Conservation (phyloP, 2,888 invertebrate species). For the Leptopilina myrica region DNA sequence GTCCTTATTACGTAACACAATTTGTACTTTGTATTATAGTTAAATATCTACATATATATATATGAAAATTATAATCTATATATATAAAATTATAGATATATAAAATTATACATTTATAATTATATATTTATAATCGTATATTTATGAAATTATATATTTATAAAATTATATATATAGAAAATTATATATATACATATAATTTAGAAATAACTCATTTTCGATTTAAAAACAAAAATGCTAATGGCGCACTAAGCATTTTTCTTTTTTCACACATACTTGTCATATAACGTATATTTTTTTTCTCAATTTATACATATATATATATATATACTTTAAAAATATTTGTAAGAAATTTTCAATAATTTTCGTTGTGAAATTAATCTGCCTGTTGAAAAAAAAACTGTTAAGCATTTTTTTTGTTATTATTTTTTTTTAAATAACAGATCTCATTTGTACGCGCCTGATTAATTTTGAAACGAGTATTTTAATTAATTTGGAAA, state of each 20-base stretch:
- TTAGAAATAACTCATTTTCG: conserved; percentile 37
- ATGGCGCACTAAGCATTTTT: conserved; percentile 14
- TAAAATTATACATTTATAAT: too few species aligned
- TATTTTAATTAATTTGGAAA: conserved; percentile 2
- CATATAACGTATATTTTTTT: neutral
- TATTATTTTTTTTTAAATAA: neutral
- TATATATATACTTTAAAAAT: neutral
- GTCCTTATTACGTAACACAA: conserved; percentile 33
- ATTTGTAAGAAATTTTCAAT: conserved; percentile 19
- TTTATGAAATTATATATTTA: neutral
- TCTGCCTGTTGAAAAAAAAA: neutral
- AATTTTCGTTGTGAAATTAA: neutral
- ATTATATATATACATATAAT: conserved; percentile 45
- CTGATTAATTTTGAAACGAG: neutral
- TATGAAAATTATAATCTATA: neutral
- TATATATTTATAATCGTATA: too few species aligned
- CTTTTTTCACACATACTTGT: neutral
- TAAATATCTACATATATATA: conserved; percentile 42
- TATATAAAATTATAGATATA: too few species aligned
- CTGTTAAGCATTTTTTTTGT: neutral
- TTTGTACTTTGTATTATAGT: conserved; percentile 52
- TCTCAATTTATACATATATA: conserved; percentile 27
- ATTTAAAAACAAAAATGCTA: conserved; percentile 24
- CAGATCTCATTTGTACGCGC: conserved; percentile 7
- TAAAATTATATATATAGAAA: neutral